phyloP scores from a whole-genome alignment of 2,113 vertebrate species.

The Syrrhaptes paradoxus region DNA sequence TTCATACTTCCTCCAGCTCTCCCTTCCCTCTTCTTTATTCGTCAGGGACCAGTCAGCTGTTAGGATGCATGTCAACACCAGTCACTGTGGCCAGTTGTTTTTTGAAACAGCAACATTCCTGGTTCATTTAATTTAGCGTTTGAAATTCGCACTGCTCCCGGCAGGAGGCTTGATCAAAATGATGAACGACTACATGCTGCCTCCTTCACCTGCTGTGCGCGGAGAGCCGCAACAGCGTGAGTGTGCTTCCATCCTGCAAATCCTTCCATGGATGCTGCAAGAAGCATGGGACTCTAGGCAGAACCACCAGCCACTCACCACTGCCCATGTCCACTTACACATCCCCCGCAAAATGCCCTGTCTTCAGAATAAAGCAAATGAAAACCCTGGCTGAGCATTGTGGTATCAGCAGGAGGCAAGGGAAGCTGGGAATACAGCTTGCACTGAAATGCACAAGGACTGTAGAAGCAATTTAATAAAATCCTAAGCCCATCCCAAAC shows the following conservation, averaged over 20 bases:
- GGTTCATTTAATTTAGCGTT: neutral
- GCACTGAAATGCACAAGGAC: neutral
- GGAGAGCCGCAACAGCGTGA: accelerated
- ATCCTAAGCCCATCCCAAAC: neutral
- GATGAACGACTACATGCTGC: neutral
- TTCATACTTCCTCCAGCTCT: neutral
- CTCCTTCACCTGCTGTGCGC: neutral
- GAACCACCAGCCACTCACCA: neutral
- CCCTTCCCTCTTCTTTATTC: neutral
- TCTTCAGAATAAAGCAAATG: neutral
- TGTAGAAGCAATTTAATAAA: neutral
- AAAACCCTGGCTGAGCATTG: neutral
- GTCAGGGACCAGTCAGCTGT: neutral
- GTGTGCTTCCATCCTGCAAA: accelerated
- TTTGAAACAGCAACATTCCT: neutral
- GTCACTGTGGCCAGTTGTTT: neutral
- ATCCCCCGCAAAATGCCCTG: too few relatives aligned
- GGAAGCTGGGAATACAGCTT: neutral
- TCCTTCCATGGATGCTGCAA: neutral
- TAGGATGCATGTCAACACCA: neutral
- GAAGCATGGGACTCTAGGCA: neutral
- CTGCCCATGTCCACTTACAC: accelerated
- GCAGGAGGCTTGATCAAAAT: neutral
- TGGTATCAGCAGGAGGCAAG: accelerated
- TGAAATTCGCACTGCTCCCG: neutral